phyloP scores from a whole-genome alignment of 64 coral and sea anemone species.

The Pocillopora verrucosa region DNA sequence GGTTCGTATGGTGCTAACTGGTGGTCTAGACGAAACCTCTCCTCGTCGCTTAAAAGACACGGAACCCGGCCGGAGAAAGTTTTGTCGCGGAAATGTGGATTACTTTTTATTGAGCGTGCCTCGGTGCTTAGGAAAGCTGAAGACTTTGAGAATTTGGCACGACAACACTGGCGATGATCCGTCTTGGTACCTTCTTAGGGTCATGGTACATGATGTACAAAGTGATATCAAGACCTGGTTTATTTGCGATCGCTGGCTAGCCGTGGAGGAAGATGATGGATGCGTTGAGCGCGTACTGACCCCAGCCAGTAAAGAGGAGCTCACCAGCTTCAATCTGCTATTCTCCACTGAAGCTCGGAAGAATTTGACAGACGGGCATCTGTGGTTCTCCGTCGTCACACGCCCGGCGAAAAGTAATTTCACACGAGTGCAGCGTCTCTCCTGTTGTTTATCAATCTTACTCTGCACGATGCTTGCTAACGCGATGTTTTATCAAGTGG shows the following conservation, averaged over 20 bases:
- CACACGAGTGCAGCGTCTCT: slow-evolving; percentile 90
- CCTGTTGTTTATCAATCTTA: slow-evolving; percentile 88
- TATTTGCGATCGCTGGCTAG: slow-evolving; percentile 93
- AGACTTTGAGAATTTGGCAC: slow-evolving; percentile 77
- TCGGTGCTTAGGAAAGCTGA: slow-evolving; percentile 70
- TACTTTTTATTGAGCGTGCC: slow-evolving; percentile 89
- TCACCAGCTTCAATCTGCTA: slow-evolving; percentile 88
- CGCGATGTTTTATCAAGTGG: slow-evolving; percentile 87
- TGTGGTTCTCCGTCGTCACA: slow-evolving; percentile 91
- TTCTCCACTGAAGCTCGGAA: slow-evolving; percentile 88
- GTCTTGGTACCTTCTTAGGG: slow-evolving; percentile 71
- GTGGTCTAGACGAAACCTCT: slow-evolving; percentile 81
- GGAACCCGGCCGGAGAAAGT: slow-evolving; percentile 76
- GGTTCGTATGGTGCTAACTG: slow-evolving; percentile 70
- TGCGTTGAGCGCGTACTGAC: slow-evolving; percentile 69
- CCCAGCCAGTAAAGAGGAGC: slow-evolving; percentile 81
- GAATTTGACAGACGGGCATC: slow-evolving; percentile 85
- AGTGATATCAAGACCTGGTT: slow-evolving; percentile 88
- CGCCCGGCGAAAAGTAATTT: slow-evolving; percentile 92
- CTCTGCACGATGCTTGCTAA: slow-evolving; percentile 92
- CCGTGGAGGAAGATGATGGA: slow-evolving; percentile 96
- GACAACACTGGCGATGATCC: slow-evolving; percentile 62
- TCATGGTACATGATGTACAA: slow-evolving; percentile 88
- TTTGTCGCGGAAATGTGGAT: slow-evolving; percentile 79
- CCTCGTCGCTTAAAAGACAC: slow-evolving; percentile 73